Conservation (phyloP, 2,113 vertebrate species). For the Cheirogaleus medius region DNA sequence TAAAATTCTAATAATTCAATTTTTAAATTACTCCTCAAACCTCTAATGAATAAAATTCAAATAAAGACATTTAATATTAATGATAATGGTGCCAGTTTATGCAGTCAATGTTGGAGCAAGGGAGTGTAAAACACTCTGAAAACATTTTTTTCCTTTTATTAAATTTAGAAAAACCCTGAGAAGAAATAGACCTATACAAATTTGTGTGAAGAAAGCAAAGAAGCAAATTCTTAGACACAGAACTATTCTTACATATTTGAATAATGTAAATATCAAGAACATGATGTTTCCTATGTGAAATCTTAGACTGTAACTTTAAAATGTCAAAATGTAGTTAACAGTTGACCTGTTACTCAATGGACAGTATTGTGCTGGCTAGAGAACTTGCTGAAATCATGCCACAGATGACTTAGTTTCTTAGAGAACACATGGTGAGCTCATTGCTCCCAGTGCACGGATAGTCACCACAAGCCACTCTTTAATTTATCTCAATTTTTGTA, state of each 20-base stretch:
- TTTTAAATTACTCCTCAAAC: neutral
- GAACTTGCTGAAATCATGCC: neutral
- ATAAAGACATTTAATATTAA: neutral
- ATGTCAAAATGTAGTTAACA: neutral
- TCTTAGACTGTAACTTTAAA: neutral
- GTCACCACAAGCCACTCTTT: neutral
- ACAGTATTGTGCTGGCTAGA: neutral
- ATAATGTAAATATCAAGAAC: neutral
- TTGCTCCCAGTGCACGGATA: neutral
- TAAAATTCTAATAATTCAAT: conserved; percentile 4
- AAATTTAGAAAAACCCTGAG: neutral
- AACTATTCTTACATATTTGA: neutral
- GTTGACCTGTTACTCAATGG: neutral
- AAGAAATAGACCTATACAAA: neutral
- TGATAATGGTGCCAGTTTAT: neutral
- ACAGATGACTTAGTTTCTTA: neutral
- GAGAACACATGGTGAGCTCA: neutral
- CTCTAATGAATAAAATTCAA: conserved; percentile 7
- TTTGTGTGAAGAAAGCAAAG: neutral
- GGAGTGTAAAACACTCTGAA: neutral
- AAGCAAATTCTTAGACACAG: neutral
- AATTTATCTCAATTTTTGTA: neutral
- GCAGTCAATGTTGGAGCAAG: neutral
- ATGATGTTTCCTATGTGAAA: neutral
- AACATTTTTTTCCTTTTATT: neutral